Percentiles rank a stretch among this genome's conserved stretches.
These are phyloP conservation scores for Spodoptera littoralis DNA, from an alignment of 2,888 invertebrate genomes.

Conservation along the genomic window DNA sequence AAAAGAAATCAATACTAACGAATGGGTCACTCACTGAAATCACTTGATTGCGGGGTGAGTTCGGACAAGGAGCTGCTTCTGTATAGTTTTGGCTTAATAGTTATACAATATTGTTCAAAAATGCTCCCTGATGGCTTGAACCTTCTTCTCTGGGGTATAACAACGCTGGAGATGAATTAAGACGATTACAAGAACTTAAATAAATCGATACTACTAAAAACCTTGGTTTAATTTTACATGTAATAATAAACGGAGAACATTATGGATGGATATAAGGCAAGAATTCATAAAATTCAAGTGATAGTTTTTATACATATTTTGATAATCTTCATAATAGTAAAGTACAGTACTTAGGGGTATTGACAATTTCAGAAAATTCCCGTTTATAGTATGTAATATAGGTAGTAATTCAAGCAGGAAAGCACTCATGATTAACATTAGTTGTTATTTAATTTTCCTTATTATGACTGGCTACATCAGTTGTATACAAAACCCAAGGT, in stretches of 20 bases:
- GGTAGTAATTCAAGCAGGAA: neutral
- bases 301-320: no score
- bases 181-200: no score
- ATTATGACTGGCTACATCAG: slow-evolving; percentile 5
- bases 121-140: slow-evolving; percentile 66
- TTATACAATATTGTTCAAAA: slow-evolving; percentile 80
- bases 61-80: slow-evolving; percentile 81
- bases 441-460: slow-evolving; percentile 11
- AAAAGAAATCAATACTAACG: slow-evolving; percentile 64
- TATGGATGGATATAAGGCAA: no score
- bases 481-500: slow-evolving; percentile 5
- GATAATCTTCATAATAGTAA: no score
- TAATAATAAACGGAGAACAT: no score
- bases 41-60: slow-evolving; percentile 72
- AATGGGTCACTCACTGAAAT: slow-evolving; percentile 77
- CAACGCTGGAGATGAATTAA: slow-evolving; percentile 29
- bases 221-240: no score
- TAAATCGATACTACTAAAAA: no score
- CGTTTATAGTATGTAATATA: no score
- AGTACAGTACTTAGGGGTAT: no score
- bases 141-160: slow-evolving; percentile 67
- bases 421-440: neutral
- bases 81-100: slow-evolving; percentile 78
- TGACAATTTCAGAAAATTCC: no score
- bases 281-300: no score